These are phyloP conservation scores for Rhynchopsitta pachyrhyncha DNA, from an alignment of 2,113 vertebrate genomes.

Conservation along the genomic window DNA sequence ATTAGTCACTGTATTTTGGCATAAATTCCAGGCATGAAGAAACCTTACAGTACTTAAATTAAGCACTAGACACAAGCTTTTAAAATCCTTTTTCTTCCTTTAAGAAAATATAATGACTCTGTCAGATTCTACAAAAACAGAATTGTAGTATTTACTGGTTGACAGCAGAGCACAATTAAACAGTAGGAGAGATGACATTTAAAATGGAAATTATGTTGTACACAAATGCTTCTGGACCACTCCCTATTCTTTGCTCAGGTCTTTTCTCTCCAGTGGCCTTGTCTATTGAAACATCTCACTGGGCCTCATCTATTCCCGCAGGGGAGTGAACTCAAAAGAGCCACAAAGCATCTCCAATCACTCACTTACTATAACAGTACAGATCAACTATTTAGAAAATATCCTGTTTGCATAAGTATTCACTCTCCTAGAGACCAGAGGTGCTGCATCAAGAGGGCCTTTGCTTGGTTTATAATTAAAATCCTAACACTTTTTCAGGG, in stretches of 20 bases:
- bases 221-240: not conserved
- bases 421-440: not conserved
- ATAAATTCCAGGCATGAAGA: not conserved
- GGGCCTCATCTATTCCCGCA: not conserved
- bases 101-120: not conserved
- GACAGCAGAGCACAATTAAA: not conserved
- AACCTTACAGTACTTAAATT: not conserved
- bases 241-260: not conserved
- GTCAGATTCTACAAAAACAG: not conserved
- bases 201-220: not conserved
- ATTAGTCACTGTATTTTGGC: not conserved
- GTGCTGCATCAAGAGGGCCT: not conserved
- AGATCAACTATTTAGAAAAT: not conserved
- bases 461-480: not conserved
- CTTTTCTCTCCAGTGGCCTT: not conserved
- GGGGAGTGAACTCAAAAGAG: not conserved
- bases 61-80: not conserved
- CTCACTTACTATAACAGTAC: not conserved
- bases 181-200: not conserved
- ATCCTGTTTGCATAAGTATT: not conserved
- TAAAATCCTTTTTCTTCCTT: not conserved
- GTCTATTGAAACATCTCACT: not conserved
- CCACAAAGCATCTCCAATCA: not conserved
- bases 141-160: not conserved
- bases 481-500: not conserved